Percentiles rank a stretch among this genome's conserved stretches.
Conservation (phyloP, 2,888 invertebrate species). For the Himalopsyche japonica region DNA sequence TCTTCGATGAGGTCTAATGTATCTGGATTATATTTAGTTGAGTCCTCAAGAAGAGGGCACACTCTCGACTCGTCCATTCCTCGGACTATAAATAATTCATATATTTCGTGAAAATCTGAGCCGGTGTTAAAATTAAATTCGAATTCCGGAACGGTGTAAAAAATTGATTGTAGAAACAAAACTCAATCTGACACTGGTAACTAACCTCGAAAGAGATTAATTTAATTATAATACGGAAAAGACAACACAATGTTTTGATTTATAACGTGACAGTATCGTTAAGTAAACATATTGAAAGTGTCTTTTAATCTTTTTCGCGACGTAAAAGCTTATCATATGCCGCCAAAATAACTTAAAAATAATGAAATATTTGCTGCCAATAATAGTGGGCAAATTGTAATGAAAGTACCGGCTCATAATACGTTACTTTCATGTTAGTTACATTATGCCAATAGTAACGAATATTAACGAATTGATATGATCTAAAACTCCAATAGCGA, state of each 20-base stretch:
- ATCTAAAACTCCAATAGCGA: no score
- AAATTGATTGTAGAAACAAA: neutral
- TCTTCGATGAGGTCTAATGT: slow-evolving; percentile 88
- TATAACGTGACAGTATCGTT: neutral
- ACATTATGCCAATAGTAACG: no score
- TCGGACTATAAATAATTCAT: neutral
- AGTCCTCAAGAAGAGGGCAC: slow-evolving; percentile 78
- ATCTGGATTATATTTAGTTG: slow-evolving; percentile 84
- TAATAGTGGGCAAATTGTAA: no score
- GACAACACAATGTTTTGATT: neutral
- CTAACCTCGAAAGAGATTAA: neutral
- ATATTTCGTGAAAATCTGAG: neutral
- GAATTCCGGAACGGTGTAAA: neutral
- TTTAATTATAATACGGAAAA: neutral
- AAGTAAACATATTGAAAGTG: neutral
- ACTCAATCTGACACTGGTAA: neutral
- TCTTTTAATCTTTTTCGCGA: neutral
- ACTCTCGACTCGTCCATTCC: slow-evolving; percentile 56
- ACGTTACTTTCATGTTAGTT: no score
- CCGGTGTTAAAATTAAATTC: neutral
- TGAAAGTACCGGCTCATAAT: no score
- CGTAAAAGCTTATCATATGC: neutral
- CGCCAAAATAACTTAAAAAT: neutral
- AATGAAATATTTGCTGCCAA: neutral
- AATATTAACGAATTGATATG: no score